Conservation (phyloP, 2,113 vertebrate species). For the Lepisosteus osseus region DNA sequence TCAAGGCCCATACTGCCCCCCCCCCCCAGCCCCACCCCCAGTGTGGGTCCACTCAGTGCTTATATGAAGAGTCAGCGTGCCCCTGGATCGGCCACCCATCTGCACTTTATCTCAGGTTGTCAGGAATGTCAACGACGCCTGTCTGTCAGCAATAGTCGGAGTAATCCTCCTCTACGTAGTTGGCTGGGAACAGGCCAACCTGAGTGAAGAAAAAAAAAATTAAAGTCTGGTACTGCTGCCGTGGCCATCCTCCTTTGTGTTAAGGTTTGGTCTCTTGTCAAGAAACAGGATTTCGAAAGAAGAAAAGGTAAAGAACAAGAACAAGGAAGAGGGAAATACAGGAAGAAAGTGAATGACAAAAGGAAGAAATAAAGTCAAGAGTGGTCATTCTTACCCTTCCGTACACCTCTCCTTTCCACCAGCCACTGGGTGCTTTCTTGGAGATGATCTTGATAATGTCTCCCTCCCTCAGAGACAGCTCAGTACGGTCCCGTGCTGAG, state of each 20-base stretch:
- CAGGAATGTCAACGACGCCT: not conserved
- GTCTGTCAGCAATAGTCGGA: conserved; percentile 84
- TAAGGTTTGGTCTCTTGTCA: too few species aligned
- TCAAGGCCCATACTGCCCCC: too few species aligned
- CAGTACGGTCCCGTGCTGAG: conserved; percentile 82
- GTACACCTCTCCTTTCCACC: conserved; percentile 93
- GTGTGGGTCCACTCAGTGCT: too few species aligned
- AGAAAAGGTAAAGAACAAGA: not conserved
- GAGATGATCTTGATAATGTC: conserved; percentile 87
- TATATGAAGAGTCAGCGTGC: too few species aligned
- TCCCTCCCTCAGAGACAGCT: conserved; percentile 81
- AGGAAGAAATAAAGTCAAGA: too few species aligned
- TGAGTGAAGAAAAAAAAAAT: conserved; percentile 35
- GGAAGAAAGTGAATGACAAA: too few species aligned
- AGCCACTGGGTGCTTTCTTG: conserved; percentile 83
- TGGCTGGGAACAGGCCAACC: conserved; percentile 88
- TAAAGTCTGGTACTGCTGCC: too few species aligned
- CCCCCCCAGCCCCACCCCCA: too few species aligned
- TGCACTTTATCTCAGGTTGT: not conserved
- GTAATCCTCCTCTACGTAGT: conserved; percentile 92
- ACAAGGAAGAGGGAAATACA: too few species aligned
- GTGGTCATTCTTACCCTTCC: conserved; percentile 69
- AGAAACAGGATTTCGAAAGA: too few species aligned
- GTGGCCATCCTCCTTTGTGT: too few species aligned
- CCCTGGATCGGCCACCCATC: not conserved